These are phyloP conservation scores for Aphaenogaster rudis DNA, from an alignment of 1,140 invertebrate species.

Conservation along the genomic window DNA sequence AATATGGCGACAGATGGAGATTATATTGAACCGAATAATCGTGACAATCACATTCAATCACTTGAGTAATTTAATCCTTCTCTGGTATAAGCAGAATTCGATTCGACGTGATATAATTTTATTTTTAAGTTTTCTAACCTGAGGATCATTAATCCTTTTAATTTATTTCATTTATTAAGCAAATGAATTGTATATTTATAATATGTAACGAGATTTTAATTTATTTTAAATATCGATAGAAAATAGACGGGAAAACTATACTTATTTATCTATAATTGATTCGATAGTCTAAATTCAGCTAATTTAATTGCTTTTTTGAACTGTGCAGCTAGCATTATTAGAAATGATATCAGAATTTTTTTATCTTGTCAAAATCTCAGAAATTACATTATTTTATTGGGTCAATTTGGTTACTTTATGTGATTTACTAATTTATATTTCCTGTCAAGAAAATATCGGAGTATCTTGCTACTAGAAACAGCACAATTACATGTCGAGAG, in stretches of 20 bases:
- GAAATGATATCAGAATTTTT: not conserved
- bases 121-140: not conserved
- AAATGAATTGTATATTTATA: not conserved
- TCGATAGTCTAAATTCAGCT: not conserved
- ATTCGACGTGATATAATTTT: not conserved
- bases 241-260: not conserved
- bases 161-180: not conserved
- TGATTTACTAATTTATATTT: not conserved
- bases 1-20: not conserved
- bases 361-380: not conserved
- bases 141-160: not conserved
- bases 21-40: not conserved
- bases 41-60: not conserved
- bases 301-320: not conserved
- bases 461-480: not conserved
- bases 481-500: not conserved
- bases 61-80: not conserved
- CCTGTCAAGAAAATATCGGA: not conserved
- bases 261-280: not conserved
- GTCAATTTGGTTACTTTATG: not conserved
- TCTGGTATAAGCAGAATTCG: not conserved
- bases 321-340: not conserved
- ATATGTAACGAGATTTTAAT: not conserved
- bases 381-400: not conserved
- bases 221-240: not conserved